Percentiles rank a stretch among this genome's conserved stretches.
Conservation (phyloP, 2,888 invertebrate genomes). For the Papilio elwesi region DNA sequence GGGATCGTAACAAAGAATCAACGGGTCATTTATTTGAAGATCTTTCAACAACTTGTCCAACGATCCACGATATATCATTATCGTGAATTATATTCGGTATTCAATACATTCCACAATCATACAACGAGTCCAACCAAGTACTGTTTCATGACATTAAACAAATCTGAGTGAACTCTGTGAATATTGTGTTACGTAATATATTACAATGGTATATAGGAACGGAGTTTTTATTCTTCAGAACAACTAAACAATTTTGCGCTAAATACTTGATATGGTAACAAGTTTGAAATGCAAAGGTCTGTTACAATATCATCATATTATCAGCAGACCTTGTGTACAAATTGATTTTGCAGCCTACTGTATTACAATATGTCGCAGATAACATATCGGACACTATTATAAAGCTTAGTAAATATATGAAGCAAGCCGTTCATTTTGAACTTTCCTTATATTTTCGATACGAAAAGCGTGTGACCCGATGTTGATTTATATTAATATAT, state of each 20-base stretch:
- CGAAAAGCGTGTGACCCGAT: too few relatives aligned
- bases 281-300: background rate
- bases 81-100: background rate
- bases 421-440: background rate
- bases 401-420: background rate
- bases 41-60: background rate
- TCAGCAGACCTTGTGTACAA: slow-evolving; percentile 14
- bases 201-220: too few relatives aligned
- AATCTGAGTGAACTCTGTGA: too few relatives aligned
- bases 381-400: slow-evolving; percentile 11
- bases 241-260: too few relatives aligned
- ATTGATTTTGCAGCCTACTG: slow-evolving; percentile 15
- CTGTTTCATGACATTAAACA: too few relatives aligned
- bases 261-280: too few relatives aligned
- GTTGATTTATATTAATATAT: too few relatives aligned
- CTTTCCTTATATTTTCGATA: background rate
- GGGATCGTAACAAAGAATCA: slow-evolving; percentile 20
- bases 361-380: slow-evolving; percentile 13
- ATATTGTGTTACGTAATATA: too few relatives aligned
- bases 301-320: slow-evolving; percentile 17
- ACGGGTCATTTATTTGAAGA: slow-evolving; percentile 10
- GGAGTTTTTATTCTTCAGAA: too few relatives aligned
- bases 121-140: too few relatives aligned
- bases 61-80: background rate
- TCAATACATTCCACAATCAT: too few relatives aligned